Percentiles rank a stretch among this genome's conserved stretches.
phyloP scores from a whole-genome alignment of 2,888 invertebrate genomes.

The Apoda limacodes region DNA sequence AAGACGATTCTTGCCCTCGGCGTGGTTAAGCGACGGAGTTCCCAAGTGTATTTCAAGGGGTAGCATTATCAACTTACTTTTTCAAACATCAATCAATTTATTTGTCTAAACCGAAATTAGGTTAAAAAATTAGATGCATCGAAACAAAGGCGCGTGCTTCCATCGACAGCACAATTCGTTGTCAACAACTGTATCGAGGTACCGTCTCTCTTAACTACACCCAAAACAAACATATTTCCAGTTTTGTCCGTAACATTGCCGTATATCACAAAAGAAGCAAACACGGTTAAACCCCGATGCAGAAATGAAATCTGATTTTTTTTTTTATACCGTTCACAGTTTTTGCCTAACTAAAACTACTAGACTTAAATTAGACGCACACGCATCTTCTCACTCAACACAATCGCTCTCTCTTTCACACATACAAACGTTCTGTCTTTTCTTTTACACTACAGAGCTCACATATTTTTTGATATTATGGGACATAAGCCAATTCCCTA shows the following conservation, averaged over 20 bases:
- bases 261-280: conserved; percentile 51
- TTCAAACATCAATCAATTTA: conserved; percentile 3
- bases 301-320: conserved; percentile 26
- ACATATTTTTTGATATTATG: conserved; percentile 52
- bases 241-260: conserved; percentile 44
- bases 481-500: conserved; percentile 57
- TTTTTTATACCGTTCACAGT: conserved; percentile 44
- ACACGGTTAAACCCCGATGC: conserved; percentile 58
- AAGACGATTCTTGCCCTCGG: too few species aligned
- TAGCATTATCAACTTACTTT: background rate
- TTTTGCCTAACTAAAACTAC: conserved; percentile 66
- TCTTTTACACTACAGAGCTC: conserved; percentile 46
- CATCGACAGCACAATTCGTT: conserved; percentile 43
- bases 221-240: conserved; percentile 30
- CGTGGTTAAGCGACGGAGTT: too few species aligned
- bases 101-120: conserved; percentile 4
- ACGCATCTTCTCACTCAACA: conserved; percentile 33
- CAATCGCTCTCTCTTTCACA: conserved; percentile 28
- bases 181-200: conserved; percentile 49
- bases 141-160: conserved; percentile 29
- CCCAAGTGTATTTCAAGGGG: too few species aligned
- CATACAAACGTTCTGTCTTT: conserved; percentile 38
- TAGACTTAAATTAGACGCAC: conserved; percentile 45
- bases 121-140: conserved; percentile 15
- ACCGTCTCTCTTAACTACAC: conserved; percentile 24